Evolutionary conservation across 2,888 invertebrate species (phyloP).

Genomic region (Exephanes ischioxanthus): DNA sequence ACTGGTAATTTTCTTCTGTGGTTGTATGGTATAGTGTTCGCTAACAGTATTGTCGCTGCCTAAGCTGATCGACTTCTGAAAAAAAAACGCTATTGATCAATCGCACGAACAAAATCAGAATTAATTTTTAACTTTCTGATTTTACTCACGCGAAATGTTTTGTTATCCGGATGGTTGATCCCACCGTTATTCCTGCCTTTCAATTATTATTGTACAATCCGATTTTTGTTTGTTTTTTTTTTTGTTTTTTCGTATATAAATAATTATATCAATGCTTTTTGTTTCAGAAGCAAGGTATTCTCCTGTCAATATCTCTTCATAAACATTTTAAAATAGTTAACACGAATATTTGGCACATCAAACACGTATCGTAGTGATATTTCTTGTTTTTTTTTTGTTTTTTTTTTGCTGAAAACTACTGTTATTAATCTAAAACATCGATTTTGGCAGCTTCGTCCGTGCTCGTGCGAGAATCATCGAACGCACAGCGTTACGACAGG

Average conservation of each 20-base stretch:
- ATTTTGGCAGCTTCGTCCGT: conserved; percentile 51
- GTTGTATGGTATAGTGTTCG: conserved; percentile 7
- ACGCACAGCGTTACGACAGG: conserved; percentile 38
- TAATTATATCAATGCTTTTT: conserved; percentile 63
- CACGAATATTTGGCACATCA: conserved; percentile 84
- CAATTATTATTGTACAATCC: conserved; percentile 65
- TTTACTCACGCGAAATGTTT: conserved; percentile 14
- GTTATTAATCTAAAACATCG: conserved; percentile 52
- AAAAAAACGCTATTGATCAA: conserved; percentile 24
- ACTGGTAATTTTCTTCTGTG: neutral
- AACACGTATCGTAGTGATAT: conserved; percentile 75
- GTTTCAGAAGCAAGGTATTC: conserved; percentile 59
- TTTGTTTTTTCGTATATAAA: conserved; percentile 65
- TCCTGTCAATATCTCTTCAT: conserved; percentile 63
- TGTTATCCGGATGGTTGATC: conserved; percentile 1
- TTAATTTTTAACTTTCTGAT: neutral
- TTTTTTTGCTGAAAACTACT: conserved; percentile 39
- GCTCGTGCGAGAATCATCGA: conserved; percentile 40
- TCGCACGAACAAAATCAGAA: conserved; percentile 20
- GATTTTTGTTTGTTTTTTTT: conserved; percentile 33
- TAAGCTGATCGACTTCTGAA: conserved; percentile 17
- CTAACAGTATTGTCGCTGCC: conserved; percentile 34
- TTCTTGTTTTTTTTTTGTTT: conserved; percentile 23
- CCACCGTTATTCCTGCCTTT: conserved; percentile 34
- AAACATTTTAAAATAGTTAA: conserved; percentile 82